Conservation (phyloP, 2,888 invertebrate species). For the Xylophagus ater region DNA sequence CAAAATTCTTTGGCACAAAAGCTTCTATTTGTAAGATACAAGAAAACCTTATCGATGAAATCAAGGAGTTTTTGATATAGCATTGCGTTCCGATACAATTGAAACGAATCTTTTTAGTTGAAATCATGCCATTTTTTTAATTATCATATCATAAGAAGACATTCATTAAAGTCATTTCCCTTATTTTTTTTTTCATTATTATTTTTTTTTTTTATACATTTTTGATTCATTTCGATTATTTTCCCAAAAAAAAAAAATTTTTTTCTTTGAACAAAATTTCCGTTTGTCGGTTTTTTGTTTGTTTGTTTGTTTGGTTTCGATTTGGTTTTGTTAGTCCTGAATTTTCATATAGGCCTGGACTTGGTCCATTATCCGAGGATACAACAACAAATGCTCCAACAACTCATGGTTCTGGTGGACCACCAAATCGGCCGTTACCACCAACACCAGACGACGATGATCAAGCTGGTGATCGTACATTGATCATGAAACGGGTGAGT, state of each 20-base stretch:
- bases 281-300: conserved; percentile 21
- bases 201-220: conserved; percentile 17
- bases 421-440: conserved; percentile 85
- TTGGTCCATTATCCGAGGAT: conserved; percentile 51
- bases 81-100: too few relatives aligned
- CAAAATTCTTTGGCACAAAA: conserved; percentile 5
- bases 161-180: conserved; percentile 18
- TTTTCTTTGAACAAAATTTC: too few relatives aligned
- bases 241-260: too few relatives aligned
- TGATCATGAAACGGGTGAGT: conserved; percentile 88
- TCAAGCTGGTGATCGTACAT: conserved; percentile 69
- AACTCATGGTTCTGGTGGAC: conserved; percentile 47
- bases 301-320: conserved; percentile 24
- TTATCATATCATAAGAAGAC: too few relatives aligned
- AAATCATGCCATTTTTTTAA: too few relatives aligned
- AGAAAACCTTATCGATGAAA: too few relatives aligned
- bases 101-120: too few relatives aligned
- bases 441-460: conserved; percentile 92
- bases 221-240: conserved; percentile 1
- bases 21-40: too few relatives aligned
- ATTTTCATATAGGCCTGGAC: conserved; percentile 68
- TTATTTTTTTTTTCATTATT: conserved; percentile 19
- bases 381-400: conserved; percentile 34
- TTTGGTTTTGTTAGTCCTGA: conserved; percentile 54
- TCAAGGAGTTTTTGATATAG: too few relatives aligned